Conservation (phyloP, 2,888 invertebrate species). For the Trachelus tabidus region DNA sequence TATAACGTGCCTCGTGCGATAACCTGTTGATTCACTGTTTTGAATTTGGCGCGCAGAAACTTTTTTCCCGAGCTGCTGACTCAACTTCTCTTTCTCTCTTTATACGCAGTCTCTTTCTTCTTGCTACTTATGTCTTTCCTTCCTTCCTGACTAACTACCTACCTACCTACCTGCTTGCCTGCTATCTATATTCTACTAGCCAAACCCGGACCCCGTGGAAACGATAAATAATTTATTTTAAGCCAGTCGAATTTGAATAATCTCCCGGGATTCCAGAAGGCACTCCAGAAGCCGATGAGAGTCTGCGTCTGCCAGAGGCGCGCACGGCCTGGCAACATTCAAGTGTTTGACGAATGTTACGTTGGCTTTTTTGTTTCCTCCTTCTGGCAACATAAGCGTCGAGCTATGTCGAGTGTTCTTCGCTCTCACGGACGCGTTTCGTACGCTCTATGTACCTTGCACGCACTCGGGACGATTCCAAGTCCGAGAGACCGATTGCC, state of each 20-base stretch:
- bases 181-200: too few relatives aligned
- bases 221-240: conserved; percentile 56
- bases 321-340: conserved; percentile 58
- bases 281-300: conserved; percentile 55
- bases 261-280: conserved; percentile 58
- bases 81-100: conserved; percentile 27
- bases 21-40: too few relatives aligned
- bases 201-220: neutral
- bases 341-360: conserved; percentile 64
- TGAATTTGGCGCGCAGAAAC: too few relatives aligned
- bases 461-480: too few relatives aligned
- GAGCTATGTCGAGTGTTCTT: conserved; percentile 59
- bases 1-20: too few relatives aligned
- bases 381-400: conserved; percentile 59
- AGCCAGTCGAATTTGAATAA: conserved; percentile 63
- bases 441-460: conserved; percentile 15
- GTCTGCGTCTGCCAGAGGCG: conserved; percentile 3
- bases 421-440: conserved; percentile 40
- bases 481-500: too few relatives aligned
- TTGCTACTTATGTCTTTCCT: conserved; percentile 23
- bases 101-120: conserved; percentile 29
- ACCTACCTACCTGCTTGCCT: too few relatives aligned
- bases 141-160: conserved; percentile 7
- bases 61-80: neutral
- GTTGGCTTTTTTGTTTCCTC: conserved; percentile 57